Evolutionary conservation across 1,140 invertebrate species (phyloP).

Genomic region (Micrasema minimum): DNA sequence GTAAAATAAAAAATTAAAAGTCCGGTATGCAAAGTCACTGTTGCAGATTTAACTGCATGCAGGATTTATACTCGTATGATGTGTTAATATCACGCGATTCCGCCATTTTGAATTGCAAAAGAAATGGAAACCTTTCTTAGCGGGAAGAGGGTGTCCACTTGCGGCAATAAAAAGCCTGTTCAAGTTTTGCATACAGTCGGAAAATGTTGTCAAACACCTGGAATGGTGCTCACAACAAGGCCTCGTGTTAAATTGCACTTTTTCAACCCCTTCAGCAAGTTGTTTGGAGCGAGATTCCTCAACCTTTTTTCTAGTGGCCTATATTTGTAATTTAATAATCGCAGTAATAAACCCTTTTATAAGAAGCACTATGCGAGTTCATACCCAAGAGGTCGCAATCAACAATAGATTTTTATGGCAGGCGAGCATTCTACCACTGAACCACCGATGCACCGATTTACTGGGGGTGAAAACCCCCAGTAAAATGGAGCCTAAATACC

Average conservation of each 20-base stretch:
- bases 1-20: too few species aligned
- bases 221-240: not conserved
- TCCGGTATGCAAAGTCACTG: too few species aligned
- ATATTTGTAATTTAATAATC: too few species aligned
- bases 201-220: not conserved
- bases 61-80: not conserved
- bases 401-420: too few species aligned
- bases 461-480: too few species aligned
- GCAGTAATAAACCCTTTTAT: too few species aligned
- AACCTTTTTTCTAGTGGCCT: too few species aligned
- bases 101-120: conserved; percentile 5
- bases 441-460: conserved; percentile 73
- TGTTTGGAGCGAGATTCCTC: not conserved
- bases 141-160: conserved; percentile 14
- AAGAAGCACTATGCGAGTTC: too few species aligned
- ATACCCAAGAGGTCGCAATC: too few species aligned
- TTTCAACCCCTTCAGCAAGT: conserved; percentile 13
- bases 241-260: conserved; percentile 26
- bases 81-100: conserved; percentile 25
- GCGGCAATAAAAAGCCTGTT: conserved; percentile 15
- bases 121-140: conserved; percentile 6
- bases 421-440: conserved; percentile 80
- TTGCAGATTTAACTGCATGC: not conserved
- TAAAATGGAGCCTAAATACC: too few species aligned
- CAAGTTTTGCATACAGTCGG: conserved; percentile 11